phyloP scores from a whole-genome alignment of 2,797 vertebrate species.

The Callimico goeldii region DNA sequence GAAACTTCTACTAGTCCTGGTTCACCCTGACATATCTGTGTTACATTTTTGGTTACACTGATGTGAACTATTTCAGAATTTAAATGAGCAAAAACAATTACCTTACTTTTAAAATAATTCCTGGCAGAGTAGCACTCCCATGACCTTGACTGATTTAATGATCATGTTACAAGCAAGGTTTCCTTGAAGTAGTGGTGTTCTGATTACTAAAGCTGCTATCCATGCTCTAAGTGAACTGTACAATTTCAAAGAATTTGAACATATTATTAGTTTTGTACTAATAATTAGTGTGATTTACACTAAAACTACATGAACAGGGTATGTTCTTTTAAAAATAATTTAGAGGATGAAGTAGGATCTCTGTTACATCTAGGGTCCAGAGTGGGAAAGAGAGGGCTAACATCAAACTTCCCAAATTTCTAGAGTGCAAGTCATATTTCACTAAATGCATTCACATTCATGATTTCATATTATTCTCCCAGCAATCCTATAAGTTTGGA shows the following conservation, averaged over 20 bases:
- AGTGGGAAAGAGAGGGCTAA: background rate
- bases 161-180: background rate
- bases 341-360: background rate
- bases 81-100: constrained; percentile 22
- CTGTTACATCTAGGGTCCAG: background rate
- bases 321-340: background rate
- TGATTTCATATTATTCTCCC: background rate
- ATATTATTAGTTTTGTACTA: background rate
- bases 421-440: background rate
- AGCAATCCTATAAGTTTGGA: background rate
- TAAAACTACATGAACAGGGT: background rate
- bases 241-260: background rate
- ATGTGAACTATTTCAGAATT: background rate
- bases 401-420: background rate
- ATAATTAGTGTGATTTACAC: background rate
- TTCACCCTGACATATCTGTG: background rate
- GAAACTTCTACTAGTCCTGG: background rate
- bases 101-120: background rate
- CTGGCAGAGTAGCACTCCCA: background rate
- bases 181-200: background rate
- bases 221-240: background rate
- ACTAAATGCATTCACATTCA: background rate
- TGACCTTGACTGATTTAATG: background rate
- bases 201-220: background rate
- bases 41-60: background rate